Conservation (phyloP, 2,113 vertebrate species). For the Regulus satrapa region DNA sequence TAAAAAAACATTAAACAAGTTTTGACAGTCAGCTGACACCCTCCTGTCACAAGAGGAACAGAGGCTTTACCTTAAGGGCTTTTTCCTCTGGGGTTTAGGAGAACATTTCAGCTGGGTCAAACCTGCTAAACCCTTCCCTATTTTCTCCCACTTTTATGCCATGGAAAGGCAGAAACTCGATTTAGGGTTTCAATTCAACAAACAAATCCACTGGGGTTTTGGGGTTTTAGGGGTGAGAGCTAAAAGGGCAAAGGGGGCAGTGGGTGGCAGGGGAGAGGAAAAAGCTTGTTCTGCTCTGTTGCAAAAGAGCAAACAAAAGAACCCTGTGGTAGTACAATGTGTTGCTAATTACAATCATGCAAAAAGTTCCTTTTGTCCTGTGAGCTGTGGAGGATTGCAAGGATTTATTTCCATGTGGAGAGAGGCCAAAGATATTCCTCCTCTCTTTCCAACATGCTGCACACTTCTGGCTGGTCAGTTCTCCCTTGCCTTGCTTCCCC, state of each 20-base stretch:
- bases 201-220: background rate
- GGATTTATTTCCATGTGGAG: slow-evolving; percentile 48
- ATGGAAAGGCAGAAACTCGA: background rate
- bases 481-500: background rate
- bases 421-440: slow-evolving; percentile 35
- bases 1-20: background rate
- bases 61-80: background rate
- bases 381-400: slow-evolving; percentile 25
- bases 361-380: slow-evolving; percentile 56
- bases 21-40: background rate
- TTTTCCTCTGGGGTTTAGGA: background rate
- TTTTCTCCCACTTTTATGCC: background rate
- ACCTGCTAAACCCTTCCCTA: background rate
- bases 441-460: slow-evolving; percentile 26
- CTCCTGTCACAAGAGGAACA: background rate
- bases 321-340: slow-evolving; percentile 44
- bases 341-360: slow-evolving; percentile 53
- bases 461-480: background rate
- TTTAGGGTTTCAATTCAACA: background rate
- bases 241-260: background rate
- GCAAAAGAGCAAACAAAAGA: slow-evolving; percentile 54
- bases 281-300: background rate
- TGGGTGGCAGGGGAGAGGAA: slow-evolving; percentile 2
- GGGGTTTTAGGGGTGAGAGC: background rate
- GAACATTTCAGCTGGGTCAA: background rate